Evolutionary conservation across 1,140 invertebrate genomes (phyloP).

Genomic region (Aphaenogaster rudis): DNA sequence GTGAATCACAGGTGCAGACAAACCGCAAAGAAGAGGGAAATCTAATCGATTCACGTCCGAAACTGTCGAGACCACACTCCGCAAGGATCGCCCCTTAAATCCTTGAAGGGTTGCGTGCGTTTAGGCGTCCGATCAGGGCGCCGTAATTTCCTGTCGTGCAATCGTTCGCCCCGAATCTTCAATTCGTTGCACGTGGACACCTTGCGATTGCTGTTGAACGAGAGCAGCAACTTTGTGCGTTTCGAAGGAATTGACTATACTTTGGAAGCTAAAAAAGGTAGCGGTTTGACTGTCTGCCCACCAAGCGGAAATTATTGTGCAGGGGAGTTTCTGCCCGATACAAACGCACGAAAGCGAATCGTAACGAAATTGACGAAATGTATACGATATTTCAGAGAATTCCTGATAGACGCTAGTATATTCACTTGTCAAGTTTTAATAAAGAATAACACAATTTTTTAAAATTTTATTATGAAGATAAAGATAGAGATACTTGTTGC

Average conservation of each 20-base stretch:
- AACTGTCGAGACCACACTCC: constrained; percentile 76
- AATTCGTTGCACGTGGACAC: constrained; percentile 52
- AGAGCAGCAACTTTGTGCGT: constrained; percentile 48
- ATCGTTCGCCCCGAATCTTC: constrained; percentile 72
- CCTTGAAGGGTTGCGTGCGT: constrained; percentile 75
- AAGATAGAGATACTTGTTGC: background rate
- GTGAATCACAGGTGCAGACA: constrained; percentile 48
- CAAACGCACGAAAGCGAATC: constrained; percentile 20
- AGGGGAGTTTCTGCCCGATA: background rate
- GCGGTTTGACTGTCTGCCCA: constrained; percentile 6
- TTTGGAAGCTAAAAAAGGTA: background rate
- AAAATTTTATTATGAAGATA: background rate
- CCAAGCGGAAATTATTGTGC: constrained; percentile 49
- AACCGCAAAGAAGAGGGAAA: constrained; percentile 75
- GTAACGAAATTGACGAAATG: background rate
- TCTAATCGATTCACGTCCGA: constrained; percentile 76
- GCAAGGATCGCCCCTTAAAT: constrained; percentile 74
- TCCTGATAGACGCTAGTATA: background rate
- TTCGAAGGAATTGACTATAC: constrained; percentile 49
- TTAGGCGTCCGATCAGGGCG: constrained; percentile 69
- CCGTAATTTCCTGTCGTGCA: constrained; percentile 76
- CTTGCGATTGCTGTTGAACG: constrained; percentile 57
- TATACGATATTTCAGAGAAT: background rate
- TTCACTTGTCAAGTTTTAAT: background rate
- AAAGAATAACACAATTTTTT: background rate